phyloP scores from a whole-genome alignment of 2,113 vertebrate species.

The Grammomys dolichurus region DNA sequence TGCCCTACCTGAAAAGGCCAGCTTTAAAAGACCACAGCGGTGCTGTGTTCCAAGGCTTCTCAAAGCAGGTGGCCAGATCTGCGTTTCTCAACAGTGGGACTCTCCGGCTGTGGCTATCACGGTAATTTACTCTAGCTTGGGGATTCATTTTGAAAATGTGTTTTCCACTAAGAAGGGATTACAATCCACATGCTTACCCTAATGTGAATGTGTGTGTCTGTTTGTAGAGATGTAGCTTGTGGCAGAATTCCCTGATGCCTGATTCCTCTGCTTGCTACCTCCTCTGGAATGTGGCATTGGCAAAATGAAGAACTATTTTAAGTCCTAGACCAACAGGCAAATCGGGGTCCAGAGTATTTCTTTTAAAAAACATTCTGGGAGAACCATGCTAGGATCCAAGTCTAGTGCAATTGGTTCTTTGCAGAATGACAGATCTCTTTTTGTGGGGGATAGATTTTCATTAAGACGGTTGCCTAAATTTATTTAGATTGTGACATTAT shows the following conservation, averaged over 20 bases:
- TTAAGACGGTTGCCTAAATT: conserved; percentile 59
- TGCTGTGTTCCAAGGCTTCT: conserved; percentile 68
- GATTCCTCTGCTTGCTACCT: not conserved
- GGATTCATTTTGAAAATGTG: conserved; percentile 90
- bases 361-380: conserved; percentile 53
- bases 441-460: conserved; percentile 44
- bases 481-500: conserved; percentile 33
- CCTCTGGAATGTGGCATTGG: conserved; percentile 60
- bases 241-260: conserved; percentile 30
- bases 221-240: conserved; percentile 66
- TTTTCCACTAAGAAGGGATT: conserved; percentile 88
- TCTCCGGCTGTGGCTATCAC: conserved; percentile 83
- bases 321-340: conserved; percentile 70
- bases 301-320: conserved; percentile 67
- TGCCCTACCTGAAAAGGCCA: conserved; percentile 3
- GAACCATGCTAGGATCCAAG: not conserved
- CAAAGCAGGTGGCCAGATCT: conserved; percentile 86
- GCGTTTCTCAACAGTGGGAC: conserved; percentile 76
- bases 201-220: conserved; percentile 3
- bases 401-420: not conserved
- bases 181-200: conserved; percentile 74
- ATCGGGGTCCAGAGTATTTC: conserved; percentile 18
- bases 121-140: conserved; percentile 85
- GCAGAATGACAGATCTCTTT: conserved; percentile 6
- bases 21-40: conserved; percentile 66